Evolutionary conservation across 2,113 vertebrate genomes (phyloP), one percentile per base, ranked within the genome.

Genomic region (Zapus hudsonius): DNA sequence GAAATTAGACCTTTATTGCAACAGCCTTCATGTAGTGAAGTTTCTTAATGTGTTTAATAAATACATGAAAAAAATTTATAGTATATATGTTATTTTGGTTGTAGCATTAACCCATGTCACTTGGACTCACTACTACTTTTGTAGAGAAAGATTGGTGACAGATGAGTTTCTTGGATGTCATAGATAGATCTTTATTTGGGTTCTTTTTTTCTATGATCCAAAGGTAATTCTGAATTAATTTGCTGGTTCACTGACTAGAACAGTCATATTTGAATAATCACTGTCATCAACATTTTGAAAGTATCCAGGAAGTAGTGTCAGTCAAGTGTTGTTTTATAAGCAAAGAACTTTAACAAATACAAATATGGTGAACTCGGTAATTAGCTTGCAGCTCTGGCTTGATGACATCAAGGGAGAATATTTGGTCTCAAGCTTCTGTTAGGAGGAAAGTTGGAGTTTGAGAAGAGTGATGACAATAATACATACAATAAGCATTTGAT

Each of bases 11-110:
- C n/a, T n/a, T 52, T 2, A 52, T 15, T 52, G 52, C 52, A 52
- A 13, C 11, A 52, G 8, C 5, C 16, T 75, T 40, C 23, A 66
- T 85, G 87, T 57, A 93, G 8, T 70, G 36, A 85, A 70, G 7
- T 85, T 83, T 59, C 57, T 75, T 69, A 70, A 61, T 84, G 66
- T 44, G 89, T 91, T 72, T n/a, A 84, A 83, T 89, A 55, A 76
- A 44, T 86, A 81, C 12, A 36, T 7, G 84, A 16, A 75, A 29
- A 84, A 59, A 80, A 38, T 87, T 92, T 70, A 42, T 11, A 87
- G 0, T 9, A 10, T 22, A 3, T 20, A 44, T 64, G 79, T 93
- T 19, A 70, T 70, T 83, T 92, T 92, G 80, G n/a, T 84, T 81
- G 1, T 61, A 72, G 57, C 5, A 74, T 67, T 79, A 44, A 59